Evolutionary conservation across 2,888 invertebrate species (phyloP).

Genomic region (Leptogaster cylindrica): DNA sequence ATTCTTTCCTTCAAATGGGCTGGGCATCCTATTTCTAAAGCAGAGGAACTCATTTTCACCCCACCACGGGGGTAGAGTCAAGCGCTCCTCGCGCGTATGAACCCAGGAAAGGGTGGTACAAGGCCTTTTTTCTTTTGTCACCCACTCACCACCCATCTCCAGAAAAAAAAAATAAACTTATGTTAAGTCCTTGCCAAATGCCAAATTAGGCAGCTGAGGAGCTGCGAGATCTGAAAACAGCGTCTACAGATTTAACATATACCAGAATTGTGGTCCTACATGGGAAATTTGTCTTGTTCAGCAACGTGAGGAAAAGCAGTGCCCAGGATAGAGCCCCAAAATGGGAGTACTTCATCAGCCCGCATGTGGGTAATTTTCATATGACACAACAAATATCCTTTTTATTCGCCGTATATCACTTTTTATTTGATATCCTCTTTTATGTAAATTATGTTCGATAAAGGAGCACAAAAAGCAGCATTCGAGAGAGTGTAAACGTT

Average conservation of each 20-base stretch:
- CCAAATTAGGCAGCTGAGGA: conserved; percentile 18
- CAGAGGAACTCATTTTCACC: background rate
- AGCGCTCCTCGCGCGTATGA: background rate
- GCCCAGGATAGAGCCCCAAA: background rate
- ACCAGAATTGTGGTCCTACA: conserved; percentile 21
- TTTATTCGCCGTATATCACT: conserved; percentile 40
- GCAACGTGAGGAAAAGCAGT: conserved; percentile 1
- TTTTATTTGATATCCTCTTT: conserved; percentile 39
- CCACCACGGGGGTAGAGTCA: background rate
- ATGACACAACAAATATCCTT: conserved; percentile 38
- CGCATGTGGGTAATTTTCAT: conserved; percentile 35
- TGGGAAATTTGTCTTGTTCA: conserved; percentile 22
- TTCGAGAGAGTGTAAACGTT: conserved; percentile 12
- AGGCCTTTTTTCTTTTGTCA: conserved; percentile 5
- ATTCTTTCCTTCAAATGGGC: conserved; percentile 7
- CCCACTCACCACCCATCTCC: too few relatives aligned
- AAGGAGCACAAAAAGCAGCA: background rate
- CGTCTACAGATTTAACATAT: too few relatives aligned
- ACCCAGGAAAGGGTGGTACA: background rate
- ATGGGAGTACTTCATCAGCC: background rate
- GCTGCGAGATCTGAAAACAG: too few relatives aligned
- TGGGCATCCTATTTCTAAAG: conserved; percentile 20
- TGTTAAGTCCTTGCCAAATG: conserved; percentile 31
- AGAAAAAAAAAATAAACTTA: conserved; percentile 28
- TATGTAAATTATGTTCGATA: conserved; percentile 30